These are phyloP conservation scores for Engystomops pustulosus DNA, from an alignment of 2,113 vertebrate genomes.

Conservation along the genomic window DNA sequence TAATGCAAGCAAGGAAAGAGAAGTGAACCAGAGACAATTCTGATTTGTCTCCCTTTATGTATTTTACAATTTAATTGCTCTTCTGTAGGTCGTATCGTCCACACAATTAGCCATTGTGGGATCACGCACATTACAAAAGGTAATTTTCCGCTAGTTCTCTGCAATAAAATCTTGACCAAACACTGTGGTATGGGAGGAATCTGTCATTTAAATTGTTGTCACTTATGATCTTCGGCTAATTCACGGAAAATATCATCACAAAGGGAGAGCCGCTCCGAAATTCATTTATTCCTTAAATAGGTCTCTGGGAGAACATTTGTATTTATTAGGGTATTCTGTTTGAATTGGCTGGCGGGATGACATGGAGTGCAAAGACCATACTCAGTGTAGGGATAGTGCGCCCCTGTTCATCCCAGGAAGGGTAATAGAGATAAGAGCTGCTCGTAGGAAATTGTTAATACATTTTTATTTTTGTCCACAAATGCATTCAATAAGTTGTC, in stretches of 20 bases:
- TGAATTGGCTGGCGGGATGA: constrained; percentile 60
- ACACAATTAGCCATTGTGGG: constrained; percentile 57
- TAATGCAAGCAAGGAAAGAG: neutral
- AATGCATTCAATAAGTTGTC: too few relatives aligned
- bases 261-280: constrained; percentile 58
- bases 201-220: constrained; percentile 65
- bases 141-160: constrained; percentile 52
- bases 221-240: constrained; percentile 57
- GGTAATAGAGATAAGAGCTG: too few relatives aligned
- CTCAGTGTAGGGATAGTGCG: neutral
- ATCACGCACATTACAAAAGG: constrained; percentile 45
- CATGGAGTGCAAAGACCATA: constrained; percentile 52
- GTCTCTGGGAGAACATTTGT: constrained; percentile 62
- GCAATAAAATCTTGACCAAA: constrained; percentile 59
- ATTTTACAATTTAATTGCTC: constrained; percentile 55
- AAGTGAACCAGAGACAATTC: constrained; percentile 46
- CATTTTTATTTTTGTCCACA: too few relatives aligned
- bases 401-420: too few relatives aligned
- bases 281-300: constrained; percentile 62
- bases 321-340: constrained; percentile 60
- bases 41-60: constrained; percentile 54
- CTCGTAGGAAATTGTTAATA: too few relatives aligned
- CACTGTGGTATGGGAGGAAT: constrained; percentile 56
- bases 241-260: constrained; percentile 60
- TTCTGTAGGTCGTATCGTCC: constrained; percentile 49